phyloP scores from a whole-genome alignment of 1,140 invertebrate genomes.

The Drosophila willistoni region DNA sequence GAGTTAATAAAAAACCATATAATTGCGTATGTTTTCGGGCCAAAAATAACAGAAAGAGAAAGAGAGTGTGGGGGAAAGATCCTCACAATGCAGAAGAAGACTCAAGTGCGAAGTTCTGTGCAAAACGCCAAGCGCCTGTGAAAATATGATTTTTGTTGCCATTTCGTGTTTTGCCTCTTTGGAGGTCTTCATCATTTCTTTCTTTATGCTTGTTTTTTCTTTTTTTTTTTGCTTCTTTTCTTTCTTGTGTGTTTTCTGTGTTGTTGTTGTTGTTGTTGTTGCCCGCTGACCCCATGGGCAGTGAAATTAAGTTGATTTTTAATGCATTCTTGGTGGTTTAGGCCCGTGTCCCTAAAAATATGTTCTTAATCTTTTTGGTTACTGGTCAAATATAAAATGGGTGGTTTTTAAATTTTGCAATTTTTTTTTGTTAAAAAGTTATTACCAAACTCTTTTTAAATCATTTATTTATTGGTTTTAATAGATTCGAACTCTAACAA shows the following conservation, averaged over 20 bases:
- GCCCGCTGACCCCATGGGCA: constrained; percentile 53
- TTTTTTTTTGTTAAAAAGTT: too few relatives aligned
- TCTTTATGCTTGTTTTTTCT: constrained; percentile 17
- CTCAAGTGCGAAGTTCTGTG: constrained; percentile 80
- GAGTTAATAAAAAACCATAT: constrained; percentile 80
- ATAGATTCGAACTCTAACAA: too few relatives aligned
- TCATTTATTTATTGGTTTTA: too few relatives aligned
- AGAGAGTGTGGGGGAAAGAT: not conserved
- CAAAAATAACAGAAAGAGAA: constrained; percentile 10
- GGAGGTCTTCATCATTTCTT: constrained; percentile 58
- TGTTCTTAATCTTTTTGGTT: not conserved
- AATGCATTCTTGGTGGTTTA: constrained; percentile 77
- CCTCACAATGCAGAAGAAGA: not conserved
- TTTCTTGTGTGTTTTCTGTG: constrained; percentile 30
- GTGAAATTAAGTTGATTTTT: constrained; percentile 60
- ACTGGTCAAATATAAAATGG: too few relatives aligned
- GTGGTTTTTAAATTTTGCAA: too few relatives aligned
- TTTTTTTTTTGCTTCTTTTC: constrained; percentile 31
- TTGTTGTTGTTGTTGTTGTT: constrained; percentile 45
- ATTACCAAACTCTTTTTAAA: too few relatives aligned
- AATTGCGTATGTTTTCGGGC: constrained; percentile 74
- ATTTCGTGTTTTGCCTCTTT: constrained; percentile 63
- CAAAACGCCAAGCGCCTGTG: constrained; percentile 79
- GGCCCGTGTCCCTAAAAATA: not conserved
- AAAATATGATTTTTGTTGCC: constrained; percentile 72